These are phyloP conservation scores for Adelges cooleyi DNA, from an alignment of 1,140 invertebrate genomes.

Conservation along the genomic window DNA sequence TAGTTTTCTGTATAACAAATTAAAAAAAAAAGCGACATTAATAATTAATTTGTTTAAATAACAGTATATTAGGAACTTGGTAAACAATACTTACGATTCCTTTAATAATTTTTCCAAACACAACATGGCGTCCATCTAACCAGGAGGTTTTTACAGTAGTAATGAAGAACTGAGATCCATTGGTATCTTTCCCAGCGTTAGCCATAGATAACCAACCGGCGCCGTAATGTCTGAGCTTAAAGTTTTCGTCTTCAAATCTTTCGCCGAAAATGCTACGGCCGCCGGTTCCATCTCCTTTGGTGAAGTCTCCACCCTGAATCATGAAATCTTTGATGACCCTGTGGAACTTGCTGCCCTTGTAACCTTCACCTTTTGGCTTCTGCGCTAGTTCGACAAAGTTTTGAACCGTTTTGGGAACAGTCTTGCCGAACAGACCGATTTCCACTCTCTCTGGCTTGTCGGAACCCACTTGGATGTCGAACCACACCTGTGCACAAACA, in stretches of 20 bases:
- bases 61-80: too few species aligned
- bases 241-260: slow-evolving; percentile 91
- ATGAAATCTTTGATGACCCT: slow-evolving; percentile 89
- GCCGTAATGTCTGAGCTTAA: slow-evolving; percentile 93
- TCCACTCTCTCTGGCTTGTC: slow-evolving; percentile 64
- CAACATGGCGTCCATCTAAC: slow-evolving; percentile 93
- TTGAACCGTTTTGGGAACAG: slow-evolving; percentile 84
- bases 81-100: slow-evolving; percentile 63
- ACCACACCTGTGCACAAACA: slow-evolving; percentile 63
- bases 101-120: slow-evolving; percentile 87
- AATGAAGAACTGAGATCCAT: slow-evolving; percentile 98
- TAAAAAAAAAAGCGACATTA: slow-evolving; percentile 31
- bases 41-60: too few species aligned
- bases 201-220: slow-evolving; percentile 95
- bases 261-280: slow-evolving; percentile 89
- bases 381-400: slow-evolving; percentile 83
- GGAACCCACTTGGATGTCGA: slow-evolving; percentile 82
- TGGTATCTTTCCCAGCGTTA: slow-evolving; percentile 91
- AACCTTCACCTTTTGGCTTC: slow-evolving; percentile 66
- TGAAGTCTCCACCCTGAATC: slow-evolving; percentile 92
- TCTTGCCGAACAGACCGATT: slow-evolving; percentile 90
- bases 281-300: slow-evolving; percentile 83
- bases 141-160: slow-evolving; percentile 82
- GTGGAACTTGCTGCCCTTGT: slow-evolving; percentile 84
- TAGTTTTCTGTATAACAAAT: slow-evolving; percentile 54